Evolutionary conservation across 2,888 invertebrate genomes (phyloP).

Genomic region (Hartigia nigra): DNA sequence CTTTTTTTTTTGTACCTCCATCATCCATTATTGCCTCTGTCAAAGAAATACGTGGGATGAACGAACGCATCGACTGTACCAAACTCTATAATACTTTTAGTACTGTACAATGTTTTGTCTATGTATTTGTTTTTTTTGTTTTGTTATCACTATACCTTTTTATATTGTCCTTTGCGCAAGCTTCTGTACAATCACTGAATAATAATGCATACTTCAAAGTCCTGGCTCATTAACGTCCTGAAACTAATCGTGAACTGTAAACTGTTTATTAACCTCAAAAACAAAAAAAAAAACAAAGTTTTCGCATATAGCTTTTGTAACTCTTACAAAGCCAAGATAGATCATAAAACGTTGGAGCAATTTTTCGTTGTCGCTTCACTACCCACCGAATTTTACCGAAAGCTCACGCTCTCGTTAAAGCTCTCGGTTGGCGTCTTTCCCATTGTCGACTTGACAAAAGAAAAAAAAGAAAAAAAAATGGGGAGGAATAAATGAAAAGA

Average conservation of each 20-base stretch:
- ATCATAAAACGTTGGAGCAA: not conserved
- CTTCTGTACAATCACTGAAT: conserved; percentile 11
- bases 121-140: conserved; percentile 8
- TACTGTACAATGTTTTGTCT: not conserved
- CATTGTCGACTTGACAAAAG: not conserved
- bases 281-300: not conserved
- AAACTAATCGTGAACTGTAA: not conserved
- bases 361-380: not conserved
- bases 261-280: not conserved
- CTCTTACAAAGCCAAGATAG: not conserved
- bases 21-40: not conserved
- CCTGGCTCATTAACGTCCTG: not conserved
- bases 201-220: not conserved
- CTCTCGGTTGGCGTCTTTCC: not conserved
- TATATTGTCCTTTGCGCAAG: conserved; percentile 17
- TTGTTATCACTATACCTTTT: conserved; percentile 3
- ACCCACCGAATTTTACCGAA: not conserved
- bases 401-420: not conserved
- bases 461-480: not conserved
- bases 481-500: not conserved
- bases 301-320: not conserved
- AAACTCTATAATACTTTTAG: not conserved
- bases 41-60: conserved; percentile 18
- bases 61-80: conserved; percentile 21
- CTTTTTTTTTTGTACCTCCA: not conserved